Evolutionary conservation across 2,888 invertebrate genomes (phyloP).

Genomic region (Marasmarcha lunaedactyla): DNA sequence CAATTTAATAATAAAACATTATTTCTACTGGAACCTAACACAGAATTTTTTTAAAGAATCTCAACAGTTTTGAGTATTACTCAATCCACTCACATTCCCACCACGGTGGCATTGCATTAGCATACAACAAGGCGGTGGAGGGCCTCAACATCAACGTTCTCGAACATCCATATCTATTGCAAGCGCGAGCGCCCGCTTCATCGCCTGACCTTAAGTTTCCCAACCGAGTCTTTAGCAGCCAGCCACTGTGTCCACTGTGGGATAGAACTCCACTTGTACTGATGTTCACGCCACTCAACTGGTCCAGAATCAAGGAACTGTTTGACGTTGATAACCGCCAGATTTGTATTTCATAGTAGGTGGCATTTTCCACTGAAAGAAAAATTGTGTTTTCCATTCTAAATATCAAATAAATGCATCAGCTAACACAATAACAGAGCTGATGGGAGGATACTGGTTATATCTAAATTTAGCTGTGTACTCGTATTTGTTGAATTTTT

Average conservation of each 20-base stretch:
- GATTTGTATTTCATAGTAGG: conserved; percentile 56
- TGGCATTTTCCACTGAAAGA: conserved; percentile 52
- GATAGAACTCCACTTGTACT: conserved; percentile 42
- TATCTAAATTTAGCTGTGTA: too few relatives aligned
- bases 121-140: conserved; percentile 40
- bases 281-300: conserved; percentile 46
- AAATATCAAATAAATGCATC: too few relatives aligned
- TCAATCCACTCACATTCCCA: conserved; percentile 43
- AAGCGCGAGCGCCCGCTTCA: conserved; percentile 54
- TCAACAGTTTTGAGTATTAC: neutral
- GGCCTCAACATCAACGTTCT: conserved; percentile 43
- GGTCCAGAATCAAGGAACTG: conserved; percentile 42
- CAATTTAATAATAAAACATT: too few relatives aligned
- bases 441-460: too few relatives aligned
- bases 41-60: too few relatives aligned
- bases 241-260: conserved; percentile 26
- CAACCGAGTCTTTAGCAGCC: conserved; percentile 38
- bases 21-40: too few relatives aligned
- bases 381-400: too few relatives aligned
- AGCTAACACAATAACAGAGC: too few relatives aligned
- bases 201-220: conserved; percentile 40
- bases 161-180: conserved; percentile 58
- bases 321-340: conserved; percentile 57
- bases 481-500: too few relatives aligned
- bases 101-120: conserved; percentile 53